A percentile compares a stretch with the other conserved stretches of the same genome.
These are phyloP conservation scores for Corynorhinus townsendii DNA, from an alignment of 2,113 vertebrate species.

Conservation along the genomic window DNA sequence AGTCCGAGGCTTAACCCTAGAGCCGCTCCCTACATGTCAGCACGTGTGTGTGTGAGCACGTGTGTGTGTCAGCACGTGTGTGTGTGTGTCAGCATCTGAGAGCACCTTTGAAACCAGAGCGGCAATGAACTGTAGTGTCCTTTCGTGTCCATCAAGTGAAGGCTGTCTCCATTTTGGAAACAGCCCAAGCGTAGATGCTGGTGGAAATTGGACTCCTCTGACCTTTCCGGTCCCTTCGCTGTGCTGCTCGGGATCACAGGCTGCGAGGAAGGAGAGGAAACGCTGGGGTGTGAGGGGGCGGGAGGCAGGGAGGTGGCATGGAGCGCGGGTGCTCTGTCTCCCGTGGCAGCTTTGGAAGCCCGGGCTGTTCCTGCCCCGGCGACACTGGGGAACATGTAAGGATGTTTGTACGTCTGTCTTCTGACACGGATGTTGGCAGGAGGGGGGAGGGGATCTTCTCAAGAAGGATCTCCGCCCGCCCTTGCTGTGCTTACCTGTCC, in stretches of 20 bases:
- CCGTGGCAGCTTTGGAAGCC: neutral
- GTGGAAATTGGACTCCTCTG: neutral
- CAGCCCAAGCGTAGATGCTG: neutral
- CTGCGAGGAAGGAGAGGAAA: neutral
- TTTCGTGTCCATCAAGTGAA: neutral
- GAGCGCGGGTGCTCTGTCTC: neutral
- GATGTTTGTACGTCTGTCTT: conserved; percentile 11
- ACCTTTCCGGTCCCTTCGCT: neutral
- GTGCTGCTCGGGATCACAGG: neutral
- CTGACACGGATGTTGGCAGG: neutral
- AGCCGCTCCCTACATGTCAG: neutral
- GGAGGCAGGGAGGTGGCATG: no score
- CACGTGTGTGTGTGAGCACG: no score
- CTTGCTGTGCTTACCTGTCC: neutral
- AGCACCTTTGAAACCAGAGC: neutral
- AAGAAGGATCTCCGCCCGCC: neutral
- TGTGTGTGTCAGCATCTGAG: neutral
- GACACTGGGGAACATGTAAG: neutral
- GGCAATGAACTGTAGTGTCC: fast-evolving
- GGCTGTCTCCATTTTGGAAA: neutral
- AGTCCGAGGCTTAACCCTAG: no score
- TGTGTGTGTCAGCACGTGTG: no score
- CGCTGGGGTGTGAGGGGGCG: neutral
- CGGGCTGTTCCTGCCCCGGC: neutral
- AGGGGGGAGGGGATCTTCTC: neutral